phyloP scores from a whole-genome alignment of 2,888 invertebrate genomes.

The Malachius bipustulatus region DNA sequence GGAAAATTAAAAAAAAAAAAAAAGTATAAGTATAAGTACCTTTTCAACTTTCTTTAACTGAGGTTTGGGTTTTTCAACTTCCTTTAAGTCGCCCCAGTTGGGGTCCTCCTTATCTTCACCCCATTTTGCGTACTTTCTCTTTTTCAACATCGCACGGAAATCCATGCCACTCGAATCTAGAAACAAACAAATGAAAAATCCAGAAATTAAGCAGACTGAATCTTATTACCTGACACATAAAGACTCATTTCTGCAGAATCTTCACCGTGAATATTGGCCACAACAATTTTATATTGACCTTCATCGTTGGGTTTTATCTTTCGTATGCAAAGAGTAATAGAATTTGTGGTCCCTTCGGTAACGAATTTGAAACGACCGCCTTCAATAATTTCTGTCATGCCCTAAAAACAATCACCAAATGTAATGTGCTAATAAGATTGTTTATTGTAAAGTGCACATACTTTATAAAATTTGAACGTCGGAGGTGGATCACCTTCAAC shows the following conservation, averaged over 20 bases:
- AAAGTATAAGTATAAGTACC: too few relatives aligned
- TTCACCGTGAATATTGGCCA: constrained; percentile 89
- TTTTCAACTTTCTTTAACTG: constrained; percentile 86
- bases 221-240: constrained; percentile 74
- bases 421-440: neutral
- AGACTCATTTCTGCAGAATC: constrained; percentile 93
- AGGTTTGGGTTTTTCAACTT: constrained; percentile 76
- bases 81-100: constrained; percentile 89
- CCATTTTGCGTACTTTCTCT: constrained; percentile 92
- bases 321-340: constrained; percentile 86
- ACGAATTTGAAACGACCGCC: constrained; percentile 91
- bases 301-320: constrained; percentile 97
- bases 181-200: constrained; percentile 9
- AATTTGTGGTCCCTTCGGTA: constrained; percentile 87
- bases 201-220: neutral
- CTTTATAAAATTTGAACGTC: constrained; percentile 88
- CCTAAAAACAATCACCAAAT: constrained; percentile 34
- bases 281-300: constrained; percentile 84
- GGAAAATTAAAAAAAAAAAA: constrained; percentile 15
- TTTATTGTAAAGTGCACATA: constrained; percentile 16
- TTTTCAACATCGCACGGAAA: constrained; percentile 96
- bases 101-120: constrained; percentile 81
- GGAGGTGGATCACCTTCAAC: constrained; percentile 93
- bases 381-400: constrained; percentile 84
- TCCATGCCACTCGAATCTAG: constrained; percentile 94